Evolutionary conservation across 2,113 vertebrate genomes (phyloP).

Genomic region (Spermophilus dauricus): DNA sequence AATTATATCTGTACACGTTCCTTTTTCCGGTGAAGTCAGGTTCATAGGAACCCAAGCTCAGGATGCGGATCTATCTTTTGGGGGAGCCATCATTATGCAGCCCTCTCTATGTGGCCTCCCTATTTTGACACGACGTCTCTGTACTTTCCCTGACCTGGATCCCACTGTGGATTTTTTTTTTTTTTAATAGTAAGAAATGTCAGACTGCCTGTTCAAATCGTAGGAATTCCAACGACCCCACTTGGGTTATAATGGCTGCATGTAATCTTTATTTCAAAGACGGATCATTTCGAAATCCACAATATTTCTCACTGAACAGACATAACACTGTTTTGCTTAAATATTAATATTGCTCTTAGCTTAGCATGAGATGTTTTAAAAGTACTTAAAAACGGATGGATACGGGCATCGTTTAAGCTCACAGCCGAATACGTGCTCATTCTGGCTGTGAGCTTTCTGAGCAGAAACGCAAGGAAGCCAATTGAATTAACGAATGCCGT

Average conservation of each 20-base stretch:
- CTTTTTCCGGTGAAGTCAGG: background rate
- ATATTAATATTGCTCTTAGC: conserved; percentile 70
- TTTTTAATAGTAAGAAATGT: background rate
- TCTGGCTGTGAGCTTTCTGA: conserved; percentile 56
- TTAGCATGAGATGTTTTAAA: conserved; percentile 73
- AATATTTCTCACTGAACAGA: background rate
- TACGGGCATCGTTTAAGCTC: conserved; percentile 46
- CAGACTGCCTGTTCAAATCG: background rate
- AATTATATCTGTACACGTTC: background rate
- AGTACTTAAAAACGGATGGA: conserved; percentile 75
- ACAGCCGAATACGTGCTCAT: conserved; percentile 40
- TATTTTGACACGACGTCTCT: background rate
- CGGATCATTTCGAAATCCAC: background rate
- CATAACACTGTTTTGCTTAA: conserved; percentile 52
- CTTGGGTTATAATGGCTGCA: background rate
- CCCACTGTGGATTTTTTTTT: background rate
- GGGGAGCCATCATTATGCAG: too few relatives aligned
- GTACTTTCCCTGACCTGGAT: accelerated
- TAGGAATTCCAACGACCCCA: background rate
- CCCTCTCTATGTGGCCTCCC: accelerated
- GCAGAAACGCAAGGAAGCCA: conserved; percentile 54
- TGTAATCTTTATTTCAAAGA: background rate
- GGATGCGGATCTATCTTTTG: background rate
- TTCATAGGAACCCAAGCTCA: background rate
- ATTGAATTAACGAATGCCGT: conserved; percentile 42